Percentiles rank a stretch among this genome's conserved stretches.
Evolutionary conservation across 2,113 vertebrate genomes (phyloP).

Genomic region (Tonatia bakeri): DNA sequence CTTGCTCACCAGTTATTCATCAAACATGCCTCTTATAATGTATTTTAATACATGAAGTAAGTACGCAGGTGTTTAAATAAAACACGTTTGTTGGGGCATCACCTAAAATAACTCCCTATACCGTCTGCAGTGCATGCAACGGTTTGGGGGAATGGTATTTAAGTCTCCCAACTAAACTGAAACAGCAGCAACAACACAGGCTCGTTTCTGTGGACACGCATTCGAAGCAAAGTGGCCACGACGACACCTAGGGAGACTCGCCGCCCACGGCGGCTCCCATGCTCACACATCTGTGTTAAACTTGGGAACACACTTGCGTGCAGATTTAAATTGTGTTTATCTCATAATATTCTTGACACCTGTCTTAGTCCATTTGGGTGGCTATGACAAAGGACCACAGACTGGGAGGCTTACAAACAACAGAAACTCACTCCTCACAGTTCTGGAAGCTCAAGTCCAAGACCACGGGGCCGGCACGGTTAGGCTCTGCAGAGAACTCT

Average conservation of each 20-base stretch:
- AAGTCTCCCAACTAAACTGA: background rate
- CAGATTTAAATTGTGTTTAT: background rate
- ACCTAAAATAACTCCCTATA: background rate
- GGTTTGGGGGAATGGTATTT: background rate
- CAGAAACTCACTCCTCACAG: background rate
- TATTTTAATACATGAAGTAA: background rate
- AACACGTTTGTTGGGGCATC: background rate
- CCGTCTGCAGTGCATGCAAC: background rate
- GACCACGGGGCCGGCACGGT: fast-evolving
- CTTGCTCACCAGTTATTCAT: background rate
- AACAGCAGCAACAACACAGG: background rate
- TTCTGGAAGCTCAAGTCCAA: background rate
- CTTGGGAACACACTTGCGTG: background rate
- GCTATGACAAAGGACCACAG: background rate
- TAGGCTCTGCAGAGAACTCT: background rate
- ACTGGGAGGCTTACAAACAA: background rate
- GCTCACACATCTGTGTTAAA: no score
- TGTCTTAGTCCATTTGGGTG: background rate
- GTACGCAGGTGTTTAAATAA: background rate
- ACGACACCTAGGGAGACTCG: no score
- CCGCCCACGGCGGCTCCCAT: background rate
- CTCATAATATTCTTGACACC: background rate
- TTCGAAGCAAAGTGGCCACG: background rate
- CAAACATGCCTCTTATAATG: background rate
- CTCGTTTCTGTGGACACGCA: background rate